phyloP scores from a whole-genome alignment of 2,797 vertebrate species.

The Cryptoprocta ferox region DNA sequence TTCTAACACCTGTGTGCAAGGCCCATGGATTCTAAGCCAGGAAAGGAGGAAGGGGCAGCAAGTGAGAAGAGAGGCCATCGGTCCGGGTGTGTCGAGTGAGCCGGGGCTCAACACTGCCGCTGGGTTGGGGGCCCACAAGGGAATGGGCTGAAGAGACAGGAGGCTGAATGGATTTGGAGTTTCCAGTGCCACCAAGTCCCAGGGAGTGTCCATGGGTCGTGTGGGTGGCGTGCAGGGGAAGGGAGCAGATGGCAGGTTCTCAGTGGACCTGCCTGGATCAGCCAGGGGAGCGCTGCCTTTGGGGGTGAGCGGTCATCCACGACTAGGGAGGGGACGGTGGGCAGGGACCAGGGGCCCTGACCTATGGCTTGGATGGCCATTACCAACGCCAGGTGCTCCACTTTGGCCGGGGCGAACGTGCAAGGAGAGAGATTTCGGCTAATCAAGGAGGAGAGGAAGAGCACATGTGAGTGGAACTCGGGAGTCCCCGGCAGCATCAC shows the following conservation, averaged over 20 bases:
- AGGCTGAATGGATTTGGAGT: background rate
- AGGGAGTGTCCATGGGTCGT: accelerated
- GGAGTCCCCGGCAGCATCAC: accelerated
- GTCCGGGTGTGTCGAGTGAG: background rate
- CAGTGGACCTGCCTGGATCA: background rate
- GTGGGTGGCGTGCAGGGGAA: accelerated
- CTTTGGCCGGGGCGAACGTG: accelerated
- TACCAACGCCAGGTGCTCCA: accelerated
- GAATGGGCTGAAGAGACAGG: background rate
- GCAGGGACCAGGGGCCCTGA: accelerated
- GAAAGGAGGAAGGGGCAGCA: background rate
- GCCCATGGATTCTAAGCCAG: accelerated
- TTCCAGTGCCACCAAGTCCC: background rate
- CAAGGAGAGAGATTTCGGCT: background rate
- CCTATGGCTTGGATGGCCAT: accelerated
- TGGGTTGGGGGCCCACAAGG: accelerated
- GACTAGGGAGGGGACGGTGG: accelerated
- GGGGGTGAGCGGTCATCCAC: accelerated
- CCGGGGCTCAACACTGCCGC: accelerated
- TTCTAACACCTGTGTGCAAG: accelerated
- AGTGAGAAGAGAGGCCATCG: accelerated
- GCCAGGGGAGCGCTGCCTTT: accelerated
- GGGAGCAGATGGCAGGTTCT: too few species aligned
- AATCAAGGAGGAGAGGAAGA: accelerated
- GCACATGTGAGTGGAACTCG: accelerated